phyloP scores from a whole-genome alignment of 2,888 invertebrate genomes.

The Lasiommata megera region DNA sequence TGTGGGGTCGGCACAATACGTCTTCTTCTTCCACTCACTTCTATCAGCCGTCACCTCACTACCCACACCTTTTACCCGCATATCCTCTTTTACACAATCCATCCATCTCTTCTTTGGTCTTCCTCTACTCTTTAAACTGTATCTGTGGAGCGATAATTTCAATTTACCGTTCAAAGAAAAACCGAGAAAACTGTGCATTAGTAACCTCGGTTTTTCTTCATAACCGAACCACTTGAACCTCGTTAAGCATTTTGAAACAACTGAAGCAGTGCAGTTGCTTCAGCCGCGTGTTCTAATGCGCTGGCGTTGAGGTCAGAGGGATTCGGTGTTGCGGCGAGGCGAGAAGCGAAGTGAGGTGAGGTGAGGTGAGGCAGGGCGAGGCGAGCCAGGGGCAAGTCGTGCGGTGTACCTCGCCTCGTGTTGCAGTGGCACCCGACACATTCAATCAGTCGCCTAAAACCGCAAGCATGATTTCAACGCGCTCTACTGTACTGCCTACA shows the following conservation, averaged over 20 bases:
- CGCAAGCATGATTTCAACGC: slow-evolving; percentile 54
- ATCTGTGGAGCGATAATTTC: neutral
- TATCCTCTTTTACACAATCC: too few relatives aligned
- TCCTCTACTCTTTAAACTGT: too few relatives aligned
- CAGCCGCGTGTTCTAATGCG: neutral
- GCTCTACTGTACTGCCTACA: slow-evolving; percentile 35
- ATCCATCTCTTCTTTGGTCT: too few relatives aligned
- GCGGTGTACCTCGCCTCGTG: slow-evolving; percentile 37
- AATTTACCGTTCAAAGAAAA: slow-evolving; percentile 8
- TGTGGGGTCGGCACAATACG: too few relatives aligned
- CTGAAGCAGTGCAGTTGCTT: slow-evolving; percentile 5
- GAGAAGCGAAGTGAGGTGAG: neutral
- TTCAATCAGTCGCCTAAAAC: slow-evolving; percentile 56
- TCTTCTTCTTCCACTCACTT: too few relatives aligned
- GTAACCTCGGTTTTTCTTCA: too few relatives aligned
- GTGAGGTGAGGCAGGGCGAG: neutral
- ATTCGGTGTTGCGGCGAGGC: neutral
- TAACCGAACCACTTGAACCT: slow-evolving; percentile 4
- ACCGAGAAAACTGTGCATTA: neutral
- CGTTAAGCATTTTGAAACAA: slow-evolving; percentile 11
- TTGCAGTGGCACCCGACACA: slow-evolving; percentile 51
- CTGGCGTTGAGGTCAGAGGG: too few relatives aligned
- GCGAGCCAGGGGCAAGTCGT: slow-evolving; percentile 21
- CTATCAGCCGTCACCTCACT: too few relatives aligned
- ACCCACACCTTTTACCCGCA: too few relatives aligned